Evolutionary conservation across 2,797 vertebrate species (phyloP).

Genomic region (Forpus xanthops): DNA sequence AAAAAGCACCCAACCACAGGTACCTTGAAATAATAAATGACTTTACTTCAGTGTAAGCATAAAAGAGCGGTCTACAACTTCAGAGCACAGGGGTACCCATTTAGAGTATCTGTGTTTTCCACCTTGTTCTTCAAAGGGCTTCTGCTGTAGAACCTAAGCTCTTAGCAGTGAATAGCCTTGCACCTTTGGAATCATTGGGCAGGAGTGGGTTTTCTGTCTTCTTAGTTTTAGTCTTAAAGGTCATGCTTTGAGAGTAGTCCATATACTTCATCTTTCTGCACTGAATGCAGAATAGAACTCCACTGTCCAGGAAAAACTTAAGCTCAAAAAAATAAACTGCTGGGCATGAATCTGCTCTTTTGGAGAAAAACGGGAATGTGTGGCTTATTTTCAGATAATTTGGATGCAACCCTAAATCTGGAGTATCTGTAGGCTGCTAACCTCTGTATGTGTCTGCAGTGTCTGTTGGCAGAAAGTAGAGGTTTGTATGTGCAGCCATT

Average conservation of each 20-base stretch:
- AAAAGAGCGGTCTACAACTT: background rate
- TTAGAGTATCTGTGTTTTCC: background rate
- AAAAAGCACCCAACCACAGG: fast-evolving
- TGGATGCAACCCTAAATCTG: background rate
- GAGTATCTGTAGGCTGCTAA: background rate
- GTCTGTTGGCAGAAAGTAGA: background rate
- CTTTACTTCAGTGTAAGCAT: background rate
- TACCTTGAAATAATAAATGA: background rate
- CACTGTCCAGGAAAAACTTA: background rate
- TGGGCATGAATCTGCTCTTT: background rate
- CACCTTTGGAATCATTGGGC: background rate
- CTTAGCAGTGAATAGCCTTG: background rate
- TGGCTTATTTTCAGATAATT: background rate
- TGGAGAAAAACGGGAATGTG: background rate
- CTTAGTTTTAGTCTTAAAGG: background rate
- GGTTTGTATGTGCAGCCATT: background rate
- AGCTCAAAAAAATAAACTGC: background rate
- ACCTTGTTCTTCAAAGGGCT: background rate
- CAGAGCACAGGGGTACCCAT: background rate
- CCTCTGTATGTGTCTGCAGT: background rate
- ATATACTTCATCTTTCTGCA: background rate
- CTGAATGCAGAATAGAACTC: background rate
- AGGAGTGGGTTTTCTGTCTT: background rate
- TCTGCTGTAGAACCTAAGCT: background rate
- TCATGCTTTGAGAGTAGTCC: background rate